A percentile compares a stretch with the other conserved stretches of the same genome.
Conservation (phyloP, 2,888 invertebrate genomes). For the Mellilla xanthometata region DNA sequence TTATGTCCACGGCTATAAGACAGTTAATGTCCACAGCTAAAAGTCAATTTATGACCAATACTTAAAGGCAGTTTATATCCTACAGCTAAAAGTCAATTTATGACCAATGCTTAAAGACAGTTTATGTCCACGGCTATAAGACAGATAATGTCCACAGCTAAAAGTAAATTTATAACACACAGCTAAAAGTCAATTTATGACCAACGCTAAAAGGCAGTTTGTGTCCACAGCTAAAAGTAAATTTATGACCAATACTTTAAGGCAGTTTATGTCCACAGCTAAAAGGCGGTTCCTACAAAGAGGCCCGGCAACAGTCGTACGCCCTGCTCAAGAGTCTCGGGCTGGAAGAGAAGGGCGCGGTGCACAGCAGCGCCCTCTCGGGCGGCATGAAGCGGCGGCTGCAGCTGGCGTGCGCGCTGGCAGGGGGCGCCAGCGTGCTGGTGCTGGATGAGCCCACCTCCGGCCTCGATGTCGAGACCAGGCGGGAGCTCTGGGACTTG, state of each 20-base stretch:
- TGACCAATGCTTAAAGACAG: no score
- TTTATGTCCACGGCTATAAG: no score
- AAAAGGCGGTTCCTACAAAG: conserved; percentile 50
- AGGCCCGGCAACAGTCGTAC: conserved; percentile 32
- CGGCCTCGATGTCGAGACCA: conserved; percentile 53
- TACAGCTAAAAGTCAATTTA: no score
- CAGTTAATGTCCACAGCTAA: no score
- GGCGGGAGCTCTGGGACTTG: conserved; percentile 53
- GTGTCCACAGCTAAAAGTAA: no score
- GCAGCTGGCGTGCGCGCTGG: conserved; percentile 92
- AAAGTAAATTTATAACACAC: no score
- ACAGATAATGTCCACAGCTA: no score
- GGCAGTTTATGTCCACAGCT: conserved; percentile 39
- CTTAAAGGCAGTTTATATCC: no score
- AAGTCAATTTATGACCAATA: no score
- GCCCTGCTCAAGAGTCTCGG: conserved; percentile 39
- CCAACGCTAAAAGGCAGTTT: no score
- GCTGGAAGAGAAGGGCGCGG: conserved; percentile 81
- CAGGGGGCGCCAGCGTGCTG: conserved; percentile 86
- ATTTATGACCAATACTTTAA: conserved; percentile 56
- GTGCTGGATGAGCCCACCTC: conserved; percentile 91
- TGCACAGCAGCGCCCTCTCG: conserved; percentile 85
- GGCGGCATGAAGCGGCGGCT: conserved; percentile 94
- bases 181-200: no score
- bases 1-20: no score